Base-by-base conservation (phyloP, 2,113 vertebrate species). In the Tonatia bakeri region DNA sequence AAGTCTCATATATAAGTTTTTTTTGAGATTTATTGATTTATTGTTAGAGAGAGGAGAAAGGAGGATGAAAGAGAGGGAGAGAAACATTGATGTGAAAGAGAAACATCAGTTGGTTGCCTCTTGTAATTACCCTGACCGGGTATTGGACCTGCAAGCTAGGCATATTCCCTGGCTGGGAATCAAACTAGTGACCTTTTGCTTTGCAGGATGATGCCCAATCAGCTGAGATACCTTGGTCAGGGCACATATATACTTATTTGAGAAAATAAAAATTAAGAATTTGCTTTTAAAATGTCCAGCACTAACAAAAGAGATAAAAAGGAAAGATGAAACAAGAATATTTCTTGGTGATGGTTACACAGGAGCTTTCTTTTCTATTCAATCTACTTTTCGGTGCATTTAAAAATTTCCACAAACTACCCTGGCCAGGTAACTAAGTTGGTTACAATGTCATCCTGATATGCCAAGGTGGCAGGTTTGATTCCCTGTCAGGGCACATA, bases 231-330 rank as follows among this genome's bases (percentile, higher is more conserved):
- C 26, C 59, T 12, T 61, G 26, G 24, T 61, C 59, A 61, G 59
- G 26, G 59, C 24, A 61, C 17, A 61, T 28, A 61, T 28, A 61
- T 61, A 22, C 24, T 61, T 81, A 76, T 81, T 36, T 50, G 59
- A 76, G 24, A 73, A 80, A 22, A 90, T n/a, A 87, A 76, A 81
- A 90, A 59, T 65, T 36, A 85, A 85, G 31, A 94, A 88, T 76
- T 69, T 77, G 47, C 28, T 95, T 91, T 88, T 90, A 81, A 94
- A 96, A 61, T 67, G 45, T 52, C 33, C 4, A 13, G 14, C 52
- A 92, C 81, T 93, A 70, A 85, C 36, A 73, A 96, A 91, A 85
- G 75, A 80, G 26, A 50, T 50, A 47, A 83, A n/a, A 36, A 87
- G 4, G 33, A 70, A 87, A 87, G 28, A 83, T 24, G 16, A 69